Evolutionary conservation across 2,888 invertebrate species (phyloP).

Genomic region (Zootermopsis nevadensis): DNA sequence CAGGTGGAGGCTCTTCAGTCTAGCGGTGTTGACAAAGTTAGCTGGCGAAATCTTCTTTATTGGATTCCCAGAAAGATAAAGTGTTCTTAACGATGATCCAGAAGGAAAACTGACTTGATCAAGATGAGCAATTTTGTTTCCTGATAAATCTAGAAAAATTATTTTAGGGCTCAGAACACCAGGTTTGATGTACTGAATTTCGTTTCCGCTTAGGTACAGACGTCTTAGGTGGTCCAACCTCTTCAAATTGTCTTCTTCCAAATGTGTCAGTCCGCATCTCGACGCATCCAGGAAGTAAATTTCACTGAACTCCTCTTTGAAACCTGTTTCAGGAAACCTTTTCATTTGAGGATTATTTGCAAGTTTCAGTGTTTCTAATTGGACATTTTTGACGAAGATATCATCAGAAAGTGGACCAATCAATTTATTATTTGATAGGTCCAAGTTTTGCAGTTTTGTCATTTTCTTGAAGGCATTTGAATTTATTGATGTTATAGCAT

Average conservation of each 20-base stretch:
- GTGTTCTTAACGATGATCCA: conserved; percentile 72
- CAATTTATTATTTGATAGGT: conserved; percentile 79
- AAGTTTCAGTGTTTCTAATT: conserved; percentile 76
- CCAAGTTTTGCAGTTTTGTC: conserved; percentile 74
- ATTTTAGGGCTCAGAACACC: conserved; percentile 68
- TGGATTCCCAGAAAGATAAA: conserved; percentile 80
- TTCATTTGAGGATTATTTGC: conserved; percentile 77
- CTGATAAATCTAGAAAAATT: conserved; percentile 77
- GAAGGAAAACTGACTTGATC: conserved; percentile 74
- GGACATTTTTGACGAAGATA: conserved; percentile 76
- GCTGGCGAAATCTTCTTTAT: conserved; percentile 74
- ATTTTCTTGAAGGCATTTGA: conserved; percentile 76
- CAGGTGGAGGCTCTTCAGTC: conserved; percentile 75
- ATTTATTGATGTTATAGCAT: conserved; percentile 75
- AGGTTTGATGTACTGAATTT: conserved; percentile 66
- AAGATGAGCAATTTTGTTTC: conserved; percentile 74
- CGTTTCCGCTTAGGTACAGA: conserved; percentile 76
- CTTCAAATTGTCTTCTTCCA: conserved; percentile 74
- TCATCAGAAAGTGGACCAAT: conserved; percentile 73
- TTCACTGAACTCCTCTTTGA: conserved; percentile 65
- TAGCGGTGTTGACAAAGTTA: conserved; percentile 72
- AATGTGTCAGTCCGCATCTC: conserved; percentile 75
- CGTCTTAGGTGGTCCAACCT: conserved; percentile 77
- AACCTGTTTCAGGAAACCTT: conserved; percentile 68
- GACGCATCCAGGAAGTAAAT: conserved; percentile 79